A percentile compares a stretch with the other conserved stretches of the same genome.
Evolutionary conservation across 2,113 vertebrate genomes (phyloP).

Genomic region (Mormoops blainvillei): DNA sequence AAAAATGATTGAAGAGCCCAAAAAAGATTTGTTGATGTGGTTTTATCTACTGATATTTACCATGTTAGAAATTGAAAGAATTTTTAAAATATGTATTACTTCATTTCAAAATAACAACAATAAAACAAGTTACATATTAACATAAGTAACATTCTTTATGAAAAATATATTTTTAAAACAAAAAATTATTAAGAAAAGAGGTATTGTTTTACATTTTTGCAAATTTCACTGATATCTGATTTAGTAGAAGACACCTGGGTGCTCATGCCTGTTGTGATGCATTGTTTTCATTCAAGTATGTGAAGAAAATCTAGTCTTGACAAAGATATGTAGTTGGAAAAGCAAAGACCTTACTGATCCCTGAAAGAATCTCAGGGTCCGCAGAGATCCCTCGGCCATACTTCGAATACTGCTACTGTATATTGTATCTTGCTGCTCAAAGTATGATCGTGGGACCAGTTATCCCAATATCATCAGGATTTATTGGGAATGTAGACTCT

Average conservation of each 20-base stretch:
- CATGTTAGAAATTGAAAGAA: background rate
- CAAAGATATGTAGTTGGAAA: background rate
- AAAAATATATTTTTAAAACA: background rate
- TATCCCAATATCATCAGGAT: no score
- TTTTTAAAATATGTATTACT: background rate
- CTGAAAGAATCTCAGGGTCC: no score
- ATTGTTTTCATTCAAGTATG: background rate
- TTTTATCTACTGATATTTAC: background rate
- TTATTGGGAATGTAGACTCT: background rate
- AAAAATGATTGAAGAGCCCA: background rate
- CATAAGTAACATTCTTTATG: background rate
- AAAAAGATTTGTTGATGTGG: background rate
- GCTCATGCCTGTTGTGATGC: background rate
- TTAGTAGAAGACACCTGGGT: background rate
- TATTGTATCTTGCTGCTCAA: background rate
- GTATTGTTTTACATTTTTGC: background rate
- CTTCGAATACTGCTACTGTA: background rate
- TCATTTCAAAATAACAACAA: constrained; percentile 32
- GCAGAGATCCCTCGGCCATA: background rate
- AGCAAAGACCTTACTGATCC: background rate
- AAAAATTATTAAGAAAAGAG: background rate
- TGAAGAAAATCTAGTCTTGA: background rate
- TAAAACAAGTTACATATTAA: background rate
- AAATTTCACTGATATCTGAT: background rate
- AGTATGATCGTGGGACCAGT: background rate